A percentile compares a stretch with the other conserved stretches of the same genome.
These are phyloP conservation scores for Acleris literana DNA, from an alignment of 2,888 invertebrate species.

Conservation along the genomic window DNA sequence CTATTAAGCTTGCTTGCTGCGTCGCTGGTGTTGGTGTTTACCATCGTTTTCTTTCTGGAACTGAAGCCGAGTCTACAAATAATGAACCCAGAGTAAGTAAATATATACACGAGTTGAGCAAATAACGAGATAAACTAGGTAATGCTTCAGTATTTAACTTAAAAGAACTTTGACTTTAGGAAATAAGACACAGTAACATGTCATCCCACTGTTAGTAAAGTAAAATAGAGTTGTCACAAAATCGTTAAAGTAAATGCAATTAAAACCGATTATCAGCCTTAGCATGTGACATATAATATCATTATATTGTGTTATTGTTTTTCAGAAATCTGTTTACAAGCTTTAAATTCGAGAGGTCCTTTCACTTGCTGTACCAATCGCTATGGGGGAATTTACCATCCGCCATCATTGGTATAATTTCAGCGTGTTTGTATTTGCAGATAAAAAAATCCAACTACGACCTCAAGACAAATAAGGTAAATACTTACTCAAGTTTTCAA, in stretches of 20 bases:
- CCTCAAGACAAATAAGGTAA: constrained; percentile 31
- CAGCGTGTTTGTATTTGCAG: constrained; percentile 27
- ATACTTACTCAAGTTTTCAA: background rate
- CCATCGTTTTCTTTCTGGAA: constrained; percentile 26
- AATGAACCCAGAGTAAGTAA: constrained; percentile 38
- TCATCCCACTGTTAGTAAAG: too few species aligned
- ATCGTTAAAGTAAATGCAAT: too few species aligned
- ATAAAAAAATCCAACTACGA: constrained; percentile 23
- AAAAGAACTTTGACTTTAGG: too few species aligned
- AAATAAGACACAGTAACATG: too few species aligned
- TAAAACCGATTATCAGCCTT: too few species aligned
- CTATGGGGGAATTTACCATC: constrained; percentile 38
- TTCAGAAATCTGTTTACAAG: constrained; percentile 25
- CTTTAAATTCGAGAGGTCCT: constrained; percentile 36
- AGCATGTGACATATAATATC: background rate
- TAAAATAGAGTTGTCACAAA: too few species aligned
- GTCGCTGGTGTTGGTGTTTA: constrained; percentile 25
- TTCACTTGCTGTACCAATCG: constrained; percentile 36
- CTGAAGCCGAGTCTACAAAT: constrained; percentile 33
- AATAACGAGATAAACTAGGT: constrained; percentile 1
- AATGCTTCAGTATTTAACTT: background rate
- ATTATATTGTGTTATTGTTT: background rate
- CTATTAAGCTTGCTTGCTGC: constrained; percentile 19
- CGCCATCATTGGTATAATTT: constrained; percentile 32
- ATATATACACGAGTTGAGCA: constrained; percentile 1